Base-by-base conservation (phyloP, 1,140 invertebrate genomes). In the Steinernema feltiae region DNA sequence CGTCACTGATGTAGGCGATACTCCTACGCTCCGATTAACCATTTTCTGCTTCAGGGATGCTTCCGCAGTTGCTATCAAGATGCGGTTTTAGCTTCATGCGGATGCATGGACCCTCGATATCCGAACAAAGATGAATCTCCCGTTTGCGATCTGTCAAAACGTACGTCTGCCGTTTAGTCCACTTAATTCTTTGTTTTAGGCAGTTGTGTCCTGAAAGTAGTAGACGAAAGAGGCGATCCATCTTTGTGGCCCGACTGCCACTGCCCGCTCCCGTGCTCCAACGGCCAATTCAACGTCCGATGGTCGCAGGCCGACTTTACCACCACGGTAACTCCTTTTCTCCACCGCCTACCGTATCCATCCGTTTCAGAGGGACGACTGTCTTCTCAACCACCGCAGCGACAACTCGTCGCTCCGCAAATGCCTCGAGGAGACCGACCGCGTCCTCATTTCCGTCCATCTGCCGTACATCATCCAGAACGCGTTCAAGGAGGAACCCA, bases 31-130 rank as follows among this genome's bases (percentile, higher is more conserved):
- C 24, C 53, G 12, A 27, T 27, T 63, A 3, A 63, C 12, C 7
- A n/a, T 46, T 7, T 12, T 41, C 53, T 3, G 7, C 77, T 70
- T 12, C 63, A 79, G 77, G 79, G 79, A 1, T 80, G 79, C 31
- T 70, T 80, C 17, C 79, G 79, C 0, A 71, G 31, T 1, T 79
- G 78, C 32, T 79, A 79, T 41, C 78, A 79, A 74, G 78, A 79
- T 32, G 70, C 72, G 0, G 71, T 79, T 21, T 32, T 35, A 24
- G 30, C 48, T 12, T 21, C 35, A n/a, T 79, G 78, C 48, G 32
- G 30, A 15, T 79, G 78, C 32, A 79, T 79, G 78, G 78, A 79
- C 30, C 76, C 78, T 0, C 1, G 78, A 30, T 79, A 73, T 48
- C 76, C 78, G 0, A 77, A 41, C 41, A 35, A 41, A n/a, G 21